A percentile compares a stretch with the other conserved stretches of the same genome.
Evolutionary conservation across 1,140 invertebrate genomes (phyloP).

Genomic region (Notospermus geniculatus): DNA sequence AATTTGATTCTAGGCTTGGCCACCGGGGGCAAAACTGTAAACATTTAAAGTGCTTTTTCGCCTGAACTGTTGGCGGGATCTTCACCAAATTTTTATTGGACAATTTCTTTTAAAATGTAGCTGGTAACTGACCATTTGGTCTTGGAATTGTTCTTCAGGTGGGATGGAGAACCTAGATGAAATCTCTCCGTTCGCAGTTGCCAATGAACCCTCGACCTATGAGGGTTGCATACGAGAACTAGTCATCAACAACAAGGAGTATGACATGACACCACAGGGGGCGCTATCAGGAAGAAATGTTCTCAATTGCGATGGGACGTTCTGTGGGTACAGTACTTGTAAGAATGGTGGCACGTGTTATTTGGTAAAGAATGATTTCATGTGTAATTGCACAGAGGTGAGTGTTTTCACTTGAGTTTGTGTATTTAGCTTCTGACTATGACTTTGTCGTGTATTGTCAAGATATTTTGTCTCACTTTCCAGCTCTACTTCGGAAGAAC

Average conservation of each 20-base stretch:
- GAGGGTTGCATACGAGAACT: slow-evolving; percentile 15
- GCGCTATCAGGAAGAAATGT: slow-evolving; percentile 4
- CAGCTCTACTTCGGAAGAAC: too few relatives aligned
- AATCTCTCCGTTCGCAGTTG: slow-evolving; percentile 8
- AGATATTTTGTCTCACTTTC: too few relatives aligned
- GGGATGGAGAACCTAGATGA: slow-evolving; percentile 11
- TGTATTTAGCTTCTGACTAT: too few relatives aligned
- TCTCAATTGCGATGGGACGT: not conserved
- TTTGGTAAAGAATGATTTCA: not conserved
- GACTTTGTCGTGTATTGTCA: too few relatives aligned
- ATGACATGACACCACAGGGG: slow-evolving; percentile 1
- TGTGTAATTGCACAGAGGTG: slow-evolving; percentile 15
- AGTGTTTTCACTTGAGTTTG: not conserved
- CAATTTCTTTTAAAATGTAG: too few relatives aligned
- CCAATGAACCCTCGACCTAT: slow-evolving; percentile 14
- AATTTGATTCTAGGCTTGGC: too few relatives aligned
- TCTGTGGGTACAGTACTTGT: not conserved
- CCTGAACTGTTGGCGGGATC: too few relatives aligned
- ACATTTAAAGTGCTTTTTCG: too few relatives aligned
- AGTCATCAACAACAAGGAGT: slow-evolving; percentile 8
- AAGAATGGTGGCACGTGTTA: slow-evolving; percentile 13
- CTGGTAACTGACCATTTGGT: too few relatives aligned
- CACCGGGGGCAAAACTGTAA: too few relatives aligned
- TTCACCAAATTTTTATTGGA: too few relatives aligned
- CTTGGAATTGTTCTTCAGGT: not conserved